phyloP scores from a whole-genome alignment of 2,113 vertebrate genomes.

The Archocentrus centrarchus region DNA sequence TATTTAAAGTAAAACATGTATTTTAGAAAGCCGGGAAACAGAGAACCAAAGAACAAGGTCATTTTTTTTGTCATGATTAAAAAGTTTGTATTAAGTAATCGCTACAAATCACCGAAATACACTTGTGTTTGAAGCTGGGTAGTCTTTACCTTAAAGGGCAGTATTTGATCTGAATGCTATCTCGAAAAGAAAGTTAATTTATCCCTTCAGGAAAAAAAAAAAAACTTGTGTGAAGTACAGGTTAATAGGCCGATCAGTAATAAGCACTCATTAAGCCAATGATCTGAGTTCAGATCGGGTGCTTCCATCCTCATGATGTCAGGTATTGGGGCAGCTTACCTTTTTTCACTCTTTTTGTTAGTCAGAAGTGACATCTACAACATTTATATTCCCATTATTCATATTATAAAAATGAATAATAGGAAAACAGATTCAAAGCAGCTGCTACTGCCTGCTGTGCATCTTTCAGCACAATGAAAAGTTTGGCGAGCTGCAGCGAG shows the following conservation, averaged over 20 bases:
- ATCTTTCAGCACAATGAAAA: conserved; percentile 8
- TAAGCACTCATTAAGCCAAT: not conserved
- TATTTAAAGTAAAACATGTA: not conserved
- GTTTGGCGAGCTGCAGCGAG: not conserved
- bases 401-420: not conserved
- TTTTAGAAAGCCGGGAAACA: not conserved
- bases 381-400: not conserved
- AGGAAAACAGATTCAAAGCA: not conserved
- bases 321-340: not conserved
- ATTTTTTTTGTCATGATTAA: not conserved
- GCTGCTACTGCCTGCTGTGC: not conserved
- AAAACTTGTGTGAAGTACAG: not conserved
- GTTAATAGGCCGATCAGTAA: not conserved
- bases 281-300: not conserved
- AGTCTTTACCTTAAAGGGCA: not conserved
- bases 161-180: not conserved
- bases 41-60: not conserved
- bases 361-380: not conserved
- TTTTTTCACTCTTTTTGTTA: too few species aligned
- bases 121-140: not conserved
- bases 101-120: not conserved
- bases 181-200: not conserved
- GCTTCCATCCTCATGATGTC: not conserved
- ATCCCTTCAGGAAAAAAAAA: not conserved
- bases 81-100: not conserved